Evolutionary conservation across 35 echinoderm and acorn worm species (phyloP), one percentile per base, ranked within the genome.

Genomic region (Diadema setosum): DNA sequence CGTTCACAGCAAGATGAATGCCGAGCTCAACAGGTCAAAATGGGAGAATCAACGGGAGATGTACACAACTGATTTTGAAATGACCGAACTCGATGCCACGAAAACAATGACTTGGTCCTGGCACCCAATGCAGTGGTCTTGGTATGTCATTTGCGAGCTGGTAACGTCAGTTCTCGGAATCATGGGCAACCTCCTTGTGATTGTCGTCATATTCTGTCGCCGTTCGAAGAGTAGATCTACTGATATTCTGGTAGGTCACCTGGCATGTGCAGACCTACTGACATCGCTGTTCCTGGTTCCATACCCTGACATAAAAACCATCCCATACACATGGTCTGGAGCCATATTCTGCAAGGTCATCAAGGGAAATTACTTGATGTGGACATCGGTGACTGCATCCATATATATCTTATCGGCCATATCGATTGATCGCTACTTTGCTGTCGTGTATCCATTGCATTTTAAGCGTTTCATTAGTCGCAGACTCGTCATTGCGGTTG

Each of bases 381-480:
- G 86, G 86, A 42, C 35, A 17, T 42, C 65, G 8, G 81, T 88
- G 11, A 40, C 70, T 5, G 41, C 86, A 23, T 73, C 69, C 9
- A 80, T 41, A 15, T 88, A 76, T 41, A 81, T 52, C 3, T 39
- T 88, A 15, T 46, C 55, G n/a, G 59, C 70, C 3, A 78, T 88
- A 17, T 88, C 86, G 11, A 31, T 88, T 1, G 86, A 88, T n/a
- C 64, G 70, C 29, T 88, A 42, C 49, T 52, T 88, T 55, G 86
- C 86, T 37, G 69, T 88, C 4, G 41, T 75, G 33, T 81, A 39
- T 26, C 86, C 86, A 35, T 21, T 88, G 1, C 39, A 44, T 11
- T 88, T 57, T 27, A 73, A 55, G 35, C 60, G 34, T 8, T 20
- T 49, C 34, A 31, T 55, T 20, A 73, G 24, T 45, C 76, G 16